Conservation (phyloP, 2,888 invertebrate genomes). For the Sympetrum striolatum region DNA sequence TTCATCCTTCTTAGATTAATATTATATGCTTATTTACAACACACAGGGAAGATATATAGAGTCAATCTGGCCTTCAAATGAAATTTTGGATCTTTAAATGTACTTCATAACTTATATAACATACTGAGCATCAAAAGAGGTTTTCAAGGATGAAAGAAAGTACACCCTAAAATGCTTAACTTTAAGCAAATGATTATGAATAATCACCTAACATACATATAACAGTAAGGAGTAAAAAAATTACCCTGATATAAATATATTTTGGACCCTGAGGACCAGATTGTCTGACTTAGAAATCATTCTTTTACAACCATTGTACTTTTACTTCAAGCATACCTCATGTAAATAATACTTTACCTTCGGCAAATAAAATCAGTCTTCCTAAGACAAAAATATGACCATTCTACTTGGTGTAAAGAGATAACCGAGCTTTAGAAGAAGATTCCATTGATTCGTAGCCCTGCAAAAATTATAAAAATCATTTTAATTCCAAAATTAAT, state of each 20-base stretch:
- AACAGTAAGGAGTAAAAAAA: constrained; percentile 29
- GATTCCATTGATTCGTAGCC: constrained; percentile 33
- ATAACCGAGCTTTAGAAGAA: background rate
- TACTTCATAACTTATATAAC: background rate
- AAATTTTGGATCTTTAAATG: background rate
- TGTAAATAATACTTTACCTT: constrained; percentile 3
- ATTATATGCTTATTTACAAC: background rate
- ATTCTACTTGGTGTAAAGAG: constrained; percentile 1
- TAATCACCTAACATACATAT: background rate
- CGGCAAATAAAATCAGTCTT: constrained; percentile 37
- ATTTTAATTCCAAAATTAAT: background rate
- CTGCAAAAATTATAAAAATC: background rate
- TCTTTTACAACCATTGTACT: background rate
- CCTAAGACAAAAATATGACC: constrained; percentile 9
- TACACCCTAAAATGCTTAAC: background rate
- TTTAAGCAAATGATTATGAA: background rate
- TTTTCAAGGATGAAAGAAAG: background rate
- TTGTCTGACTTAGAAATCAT: constrained; percentile 25
- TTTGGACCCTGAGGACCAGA: constrained; percentile 28
- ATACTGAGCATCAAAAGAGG: background rate
- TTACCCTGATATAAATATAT: constrained; percentile 33
- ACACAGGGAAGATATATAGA: background rate
- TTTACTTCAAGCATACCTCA: constrained; percentile 18
- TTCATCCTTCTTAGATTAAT: no score
- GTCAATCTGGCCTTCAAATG: background rate